Conservation (phyloP, 2,113 vertebrate species). For the Phrynosoma platyrhinos region DNA sequence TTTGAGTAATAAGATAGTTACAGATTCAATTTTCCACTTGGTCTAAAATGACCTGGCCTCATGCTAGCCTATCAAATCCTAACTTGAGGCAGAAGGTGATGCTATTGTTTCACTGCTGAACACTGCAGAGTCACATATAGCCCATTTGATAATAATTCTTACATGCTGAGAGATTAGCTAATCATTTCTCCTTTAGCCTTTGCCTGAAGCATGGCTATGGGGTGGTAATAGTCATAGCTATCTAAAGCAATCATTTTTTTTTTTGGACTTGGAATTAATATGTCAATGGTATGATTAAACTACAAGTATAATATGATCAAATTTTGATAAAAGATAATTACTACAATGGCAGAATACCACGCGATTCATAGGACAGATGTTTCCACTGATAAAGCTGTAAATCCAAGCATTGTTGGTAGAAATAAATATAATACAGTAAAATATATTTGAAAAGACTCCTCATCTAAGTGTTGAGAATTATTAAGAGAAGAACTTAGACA, state of each 20-base stretch:
- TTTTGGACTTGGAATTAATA: conserved; percentile 23
- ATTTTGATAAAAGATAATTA: conserved; percentile 56
- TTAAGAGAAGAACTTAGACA: conserved; percentile 14
- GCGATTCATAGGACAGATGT: conserved; percentile 42
- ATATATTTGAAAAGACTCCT: conserved; percentile 17
- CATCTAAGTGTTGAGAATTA: conserved; percentile 21
- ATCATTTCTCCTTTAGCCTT: conserved; percentile 34
- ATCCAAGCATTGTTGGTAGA: conserved; percentile 45
- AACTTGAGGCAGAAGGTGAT: neutral
- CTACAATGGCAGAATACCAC: conserved; percentile 39
- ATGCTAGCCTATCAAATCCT: neutral
- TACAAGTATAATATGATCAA: conserved; percentile 31
- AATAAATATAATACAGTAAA: conserved; percentile 29
- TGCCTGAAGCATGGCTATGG: conserved; percentile 31
- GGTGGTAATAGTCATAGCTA: conserved; percentile 19
- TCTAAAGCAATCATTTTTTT: conserved; percentile 45
- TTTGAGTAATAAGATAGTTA: too few species aligned
- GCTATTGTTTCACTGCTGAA: neutral
- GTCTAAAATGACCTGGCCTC: neutral
- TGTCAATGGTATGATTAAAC: conserved; percentile 30
- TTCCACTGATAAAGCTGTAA: conserved; percentile 18
- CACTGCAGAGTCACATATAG: neutral
- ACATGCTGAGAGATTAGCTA: neutral
- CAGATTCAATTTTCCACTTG: neutral
- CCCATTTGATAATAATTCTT: neutral